These are phyloP conservation scores for Galagoides demidoff DNA, from an alignment of 2,797 vertebrate species.

Conservation along the genomic window DNA sequence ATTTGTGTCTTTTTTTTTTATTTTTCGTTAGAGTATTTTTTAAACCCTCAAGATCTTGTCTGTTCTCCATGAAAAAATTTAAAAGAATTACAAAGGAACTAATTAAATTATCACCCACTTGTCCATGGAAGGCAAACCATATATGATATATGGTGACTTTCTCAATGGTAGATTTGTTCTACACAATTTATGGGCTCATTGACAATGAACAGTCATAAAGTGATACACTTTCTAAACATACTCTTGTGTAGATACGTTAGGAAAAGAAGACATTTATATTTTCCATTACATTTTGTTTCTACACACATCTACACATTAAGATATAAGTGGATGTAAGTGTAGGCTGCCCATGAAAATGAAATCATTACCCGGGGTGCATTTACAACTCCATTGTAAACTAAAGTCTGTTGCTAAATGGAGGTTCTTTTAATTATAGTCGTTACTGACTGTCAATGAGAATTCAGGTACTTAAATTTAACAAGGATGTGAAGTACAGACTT, in stretches of 20 bases:
- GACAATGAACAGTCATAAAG: neutral
- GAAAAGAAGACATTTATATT: neutral
- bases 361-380: neutral
- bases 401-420: neutral
- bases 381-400: neutral
- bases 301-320: neutral
- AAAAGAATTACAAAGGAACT: neutral
- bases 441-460: neutral
- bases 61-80: neutral
- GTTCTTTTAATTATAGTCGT: neutral
- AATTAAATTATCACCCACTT: neutral
- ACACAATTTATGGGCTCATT: neutral
- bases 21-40: neutral
- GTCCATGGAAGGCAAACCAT: neutral
- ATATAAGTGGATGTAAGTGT: neutral
- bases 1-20: neutral
- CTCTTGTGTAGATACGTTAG: neutral
- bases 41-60: neutral
- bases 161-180: neutral
- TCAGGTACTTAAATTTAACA: neutral
- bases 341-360: neutral
- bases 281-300: neutral
- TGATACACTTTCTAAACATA: neutral
- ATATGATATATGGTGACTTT: neutral
- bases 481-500: neutral